Percentiles rank a stretch among this genome's conserved stretches.
Conservation (phyloP, 1,140 invertebrate genomes). For the Hormaphis cornu region DNA sequence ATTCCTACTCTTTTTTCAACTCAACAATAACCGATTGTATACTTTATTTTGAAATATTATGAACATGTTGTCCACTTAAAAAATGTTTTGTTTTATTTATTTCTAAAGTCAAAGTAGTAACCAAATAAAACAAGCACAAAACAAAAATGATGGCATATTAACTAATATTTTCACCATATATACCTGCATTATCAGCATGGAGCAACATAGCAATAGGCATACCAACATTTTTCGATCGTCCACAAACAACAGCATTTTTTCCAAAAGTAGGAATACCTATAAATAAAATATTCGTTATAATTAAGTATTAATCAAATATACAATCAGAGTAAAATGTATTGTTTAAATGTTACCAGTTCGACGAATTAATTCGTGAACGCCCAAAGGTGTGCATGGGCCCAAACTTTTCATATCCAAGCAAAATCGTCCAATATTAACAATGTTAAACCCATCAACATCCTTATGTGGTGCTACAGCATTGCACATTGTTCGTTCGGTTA, state of each 20-base stretch:
- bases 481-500: conserved; percentile 64
- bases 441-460: conserved; percentile 86
- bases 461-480: conserved; percentile 69
- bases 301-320: background rate
- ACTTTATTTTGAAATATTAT: too few relatives aligned
- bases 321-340: background rate
- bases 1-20: too few relatives aligned
- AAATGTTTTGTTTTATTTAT: too few relatives aligned
- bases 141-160: too few relatives aligned
- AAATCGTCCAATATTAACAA: conserved; percentile 66
- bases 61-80: too few relatives aligned
- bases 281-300: conserved; percentile 37
- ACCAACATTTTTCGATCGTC: conserved; percentile 81
- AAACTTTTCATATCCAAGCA: conserved; percentile 64
- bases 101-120: too few relatives aligned
- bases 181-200: conserved; percentile 56
- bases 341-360: conserved; percentile 38
- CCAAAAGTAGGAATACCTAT: conserved; percentile 68
- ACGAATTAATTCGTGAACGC: conserved; percentile 67
- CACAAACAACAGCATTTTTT: conserved; percentile 77
- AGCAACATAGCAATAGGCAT: conserved; percentile 73
- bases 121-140: too few relatives aligned
- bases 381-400: conserved; percentile 75
- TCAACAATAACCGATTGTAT: too few relatives aligned
- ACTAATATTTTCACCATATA: background rate